A percentile compares a stretch with the other conserved stretches of the same genome.
Evolutionary conservation across 1,140 invertebrate species (phyloP).

Genomic region (Lasaia peninsularis): DNA sequence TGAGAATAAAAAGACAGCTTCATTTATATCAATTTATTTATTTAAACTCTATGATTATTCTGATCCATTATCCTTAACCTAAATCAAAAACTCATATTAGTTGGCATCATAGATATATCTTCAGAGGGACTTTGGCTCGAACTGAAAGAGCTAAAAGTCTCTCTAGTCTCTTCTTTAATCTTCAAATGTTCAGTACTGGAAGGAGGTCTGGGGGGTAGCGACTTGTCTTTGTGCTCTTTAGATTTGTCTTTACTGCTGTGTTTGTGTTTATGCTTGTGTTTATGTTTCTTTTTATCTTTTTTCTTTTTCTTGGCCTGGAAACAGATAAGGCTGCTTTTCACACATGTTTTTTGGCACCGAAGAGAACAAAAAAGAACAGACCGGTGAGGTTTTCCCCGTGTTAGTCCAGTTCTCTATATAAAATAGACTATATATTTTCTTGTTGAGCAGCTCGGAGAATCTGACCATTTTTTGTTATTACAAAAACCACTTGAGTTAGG

Average conservation of each 20-base stretch:
- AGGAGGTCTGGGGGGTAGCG: conserved; percentile 39
- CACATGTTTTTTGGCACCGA: too few relatives aligned
- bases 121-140: conserved; percentile 74
- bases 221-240: conserved; percentile 81
- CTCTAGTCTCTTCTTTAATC: conserved; percentile 77
- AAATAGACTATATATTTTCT: too few relatives aligned
- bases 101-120: conserved; percentile 55
- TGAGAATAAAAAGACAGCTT: too few relatives aligned
- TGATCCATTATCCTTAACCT: too few relatives aligned
- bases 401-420: too few relatives aligned
- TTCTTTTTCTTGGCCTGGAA: conserved; percentile 86
- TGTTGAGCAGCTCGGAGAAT: too few relatives aligned
- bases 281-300: conserved; percentile 90
- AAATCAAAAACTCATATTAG: conserved; percentile 59
- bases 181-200: conserved; percentile 62
- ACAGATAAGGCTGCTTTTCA: conserved; percentile 17
- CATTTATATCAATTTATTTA: too few relatives aligned
- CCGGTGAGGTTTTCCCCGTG: too few relatives aligned
- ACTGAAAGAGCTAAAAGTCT: conserved; percentile 79
- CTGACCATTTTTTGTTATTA: too few relatives aligned
- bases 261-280: conserved; percentile 87
- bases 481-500: too few relatives aligned
- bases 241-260: conserved; percentile 85
- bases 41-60: too few relatives aligned
- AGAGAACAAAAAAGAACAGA: too few relatives aligned